These are phyloP conservation scores for Oxygymnocypris stewartii DNA, from an alignment of 2,113 vertebrate species.

Conservation along the genomic window DNA sequence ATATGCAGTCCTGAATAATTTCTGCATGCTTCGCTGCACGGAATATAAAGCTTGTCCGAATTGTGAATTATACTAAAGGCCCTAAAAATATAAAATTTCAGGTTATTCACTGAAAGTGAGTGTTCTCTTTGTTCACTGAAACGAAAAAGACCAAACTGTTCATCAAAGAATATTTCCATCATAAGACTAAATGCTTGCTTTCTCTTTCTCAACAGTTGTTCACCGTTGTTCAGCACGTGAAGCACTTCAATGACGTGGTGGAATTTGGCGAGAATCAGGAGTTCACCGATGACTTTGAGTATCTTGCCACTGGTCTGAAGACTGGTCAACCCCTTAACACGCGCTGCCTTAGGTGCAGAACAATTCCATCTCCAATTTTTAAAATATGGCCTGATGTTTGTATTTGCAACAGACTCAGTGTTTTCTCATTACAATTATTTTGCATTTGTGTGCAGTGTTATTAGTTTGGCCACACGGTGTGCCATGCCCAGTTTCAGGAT, in stretches of 20 bases:
- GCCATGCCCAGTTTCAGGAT: constrained; percentile 99
- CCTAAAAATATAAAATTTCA: no score
- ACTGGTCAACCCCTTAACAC: constrained; percentile 97
- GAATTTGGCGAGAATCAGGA: constrained; percentile 99
- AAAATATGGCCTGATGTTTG: neutral
- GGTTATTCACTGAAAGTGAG: neutral
- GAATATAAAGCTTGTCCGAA: neutral
- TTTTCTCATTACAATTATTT: neutral
- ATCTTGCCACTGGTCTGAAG: constrained; percentile 96
- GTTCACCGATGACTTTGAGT: constrained; percentile 98
- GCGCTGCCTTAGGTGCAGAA: constrained; percentile 95
- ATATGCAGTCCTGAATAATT: neutral
- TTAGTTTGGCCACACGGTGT: constrained; percentile 95
- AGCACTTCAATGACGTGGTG: constrained; percentile 99
- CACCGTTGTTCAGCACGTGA: constrained; percentile 97
- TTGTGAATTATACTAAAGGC: no score
- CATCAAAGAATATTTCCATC: neutral
- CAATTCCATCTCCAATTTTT: neutral
- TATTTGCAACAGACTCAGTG: neutral
- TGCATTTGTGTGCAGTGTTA: constrained; percentile 79
- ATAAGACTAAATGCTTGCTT: neutral
- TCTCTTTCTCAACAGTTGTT: constrained; percentile 76
- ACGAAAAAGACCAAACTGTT: neutral
- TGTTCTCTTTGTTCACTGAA: neutral
- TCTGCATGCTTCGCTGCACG: neutral